These are phyloP conservation scores for Apus apus DNA, from an alignment of 2,113 vertebrate genomes.

Conservation along the genomic window DNA sequence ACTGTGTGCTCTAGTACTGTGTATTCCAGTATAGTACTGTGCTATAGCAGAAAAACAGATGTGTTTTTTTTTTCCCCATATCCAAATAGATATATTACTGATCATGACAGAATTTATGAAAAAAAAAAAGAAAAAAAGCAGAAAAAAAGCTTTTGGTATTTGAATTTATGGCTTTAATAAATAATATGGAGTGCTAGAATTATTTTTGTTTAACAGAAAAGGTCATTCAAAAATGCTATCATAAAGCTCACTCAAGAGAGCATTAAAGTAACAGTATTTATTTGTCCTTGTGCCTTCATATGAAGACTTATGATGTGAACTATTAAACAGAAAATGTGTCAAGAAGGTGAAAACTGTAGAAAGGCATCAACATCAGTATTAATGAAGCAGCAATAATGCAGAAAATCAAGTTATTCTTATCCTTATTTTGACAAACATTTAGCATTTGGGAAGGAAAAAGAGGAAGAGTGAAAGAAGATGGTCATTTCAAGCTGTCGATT, in stretches of 20 bases:
- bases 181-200: constrained; percentile 5
- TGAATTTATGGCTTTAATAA: constrained; percentile 41
- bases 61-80: neutral
- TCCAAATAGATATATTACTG: neutral
- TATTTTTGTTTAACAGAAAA: constrained; percentile 53
- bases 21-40: neutral
- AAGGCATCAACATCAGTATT: neutral
- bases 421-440: neutral
- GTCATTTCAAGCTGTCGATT: neutral
- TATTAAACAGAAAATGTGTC: constrained; percentile 20
- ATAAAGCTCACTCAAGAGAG: constrained; percentile 22
- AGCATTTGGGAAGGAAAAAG: neutral
- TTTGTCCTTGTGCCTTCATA: neutral
- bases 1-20: neutral
- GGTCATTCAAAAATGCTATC: constrained; percentile 49
- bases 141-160: neutral
- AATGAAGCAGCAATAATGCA: neutral
- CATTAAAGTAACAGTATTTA: constrained; percentile 43
- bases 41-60: neutral
- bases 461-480: neutral
- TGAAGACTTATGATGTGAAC: constrained; percentile 43
- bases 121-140: neutral
- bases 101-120: neutral
- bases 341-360: constrained; percentile 36
- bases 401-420: neutral